phyloP scores from a whole-genome alignment of 2,888 invertebrate genomes.

The Platypus cylindrus region DNA sequence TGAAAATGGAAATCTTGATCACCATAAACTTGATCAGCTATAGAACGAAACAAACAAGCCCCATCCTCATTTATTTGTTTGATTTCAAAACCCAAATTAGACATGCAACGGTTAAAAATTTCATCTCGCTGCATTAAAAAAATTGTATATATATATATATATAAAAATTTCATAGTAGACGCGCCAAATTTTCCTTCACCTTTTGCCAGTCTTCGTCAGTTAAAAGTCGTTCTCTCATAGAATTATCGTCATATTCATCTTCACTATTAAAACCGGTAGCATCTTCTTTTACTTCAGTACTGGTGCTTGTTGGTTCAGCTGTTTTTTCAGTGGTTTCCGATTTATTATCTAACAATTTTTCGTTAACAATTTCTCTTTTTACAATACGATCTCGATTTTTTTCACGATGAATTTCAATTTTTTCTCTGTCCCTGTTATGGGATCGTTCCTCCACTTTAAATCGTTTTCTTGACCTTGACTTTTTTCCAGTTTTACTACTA shows the following conservation, averaged over 20 bases:
- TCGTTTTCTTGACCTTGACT: slow-evolving; percentile 30
- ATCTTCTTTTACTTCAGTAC: slow-evolving; percentile 28
- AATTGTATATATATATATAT: slow-evolving; percentile 1
- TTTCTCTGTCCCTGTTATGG: slow-evolving; percentile 28
- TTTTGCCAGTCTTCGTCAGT: slow-evolving; percentile 34
- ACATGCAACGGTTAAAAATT: slow-evolving; percentile 37
- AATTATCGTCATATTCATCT: slow-evolving; percentile 33
- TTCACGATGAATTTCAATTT: slow-evolving; percentile 27
- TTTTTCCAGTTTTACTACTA: slow-evolving; percentile 26
- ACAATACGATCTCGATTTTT: slow-evolving; percentile 26
- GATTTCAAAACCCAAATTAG: slow-evolving; percentile 62
- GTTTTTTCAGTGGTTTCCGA: slow-evolving; percentile 21
- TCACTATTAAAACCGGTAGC: slow-evolving; percentile 35
- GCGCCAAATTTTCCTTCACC: slow-evolving; percentile 19
- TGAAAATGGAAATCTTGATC: slow-evolving; percentile 81
- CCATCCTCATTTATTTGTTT: slow-evolving; percentile 81
- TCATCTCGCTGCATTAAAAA: slow-evolving; percentile 27
- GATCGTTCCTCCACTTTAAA: slow-evolving; percentile 30
- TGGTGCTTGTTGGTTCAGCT: slow-evolving; percentile 25
- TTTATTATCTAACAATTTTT: slow-evolving; percentile 24
- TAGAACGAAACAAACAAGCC: slow-evolving; percentile 77
- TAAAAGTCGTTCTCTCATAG: slow-evolving; percentile 23
- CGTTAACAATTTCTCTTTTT: slow-evolving; percentile 27
- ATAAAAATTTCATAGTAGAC: no score
- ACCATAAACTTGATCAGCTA: slow-evolving; percentile 81